Evolutionary conservation across 2,113 vertebrate genomes (phyloP).

Genomic region (Garra rufa): DNA sequence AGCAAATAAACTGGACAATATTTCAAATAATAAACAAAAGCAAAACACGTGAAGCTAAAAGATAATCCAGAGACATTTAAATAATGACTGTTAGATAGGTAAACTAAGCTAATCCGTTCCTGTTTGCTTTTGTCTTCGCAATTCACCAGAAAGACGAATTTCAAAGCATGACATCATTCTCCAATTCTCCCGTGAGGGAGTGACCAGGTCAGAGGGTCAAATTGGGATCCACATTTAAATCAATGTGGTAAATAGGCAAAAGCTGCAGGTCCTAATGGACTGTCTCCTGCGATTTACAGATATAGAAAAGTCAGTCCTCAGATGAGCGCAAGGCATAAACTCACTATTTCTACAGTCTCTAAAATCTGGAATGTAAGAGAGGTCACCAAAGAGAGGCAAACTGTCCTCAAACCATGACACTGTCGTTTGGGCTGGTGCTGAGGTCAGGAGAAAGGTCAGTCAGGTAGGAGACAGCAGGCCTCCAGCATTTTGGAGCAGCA

Average conservation of each 20-base stretch:
- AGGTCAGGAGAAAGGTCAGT: slow-evolving; percentile 19
- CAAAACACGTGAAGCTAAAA: not conserved
- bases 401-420: slow-evolving; percentile 5
- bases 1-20: not conserved
- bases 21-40: not conserved
- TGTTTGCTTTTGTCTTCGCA: not conserved
- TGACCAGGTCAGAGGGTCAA: slow-evolving; percentile 54
- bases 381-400: not conserved
- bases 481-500: not conserved
- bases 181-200: slow-evolving; percentile 8
- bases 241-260: slow-evolving; percentile 40
- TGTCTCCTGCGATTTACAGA: slow-evolving; percentile 10
- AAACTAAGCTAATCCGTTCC: not conserved
- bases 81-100: not conserved
- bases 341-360: not conserved
- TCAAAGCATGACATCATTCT: slow-evolving; percentile 50
- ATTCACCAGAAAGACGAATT: slow-evolving; percentile 8
- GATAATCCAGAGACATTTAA: not conserved
- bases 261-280: not conserved
- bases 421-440: not conserved
- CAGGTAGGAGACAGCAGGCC: slow-evolving; percentile 1
- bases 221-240: slow-evolving; percentile 36
- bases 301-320: slow-evolving; percentile 7
- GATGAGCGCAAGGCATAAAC: not conserved
- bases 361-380: not conserved